phyloP scores from a whole-genome alignment of 2,888 invertebrate genomes.

The Sphaeridia pumilis region DNA sequence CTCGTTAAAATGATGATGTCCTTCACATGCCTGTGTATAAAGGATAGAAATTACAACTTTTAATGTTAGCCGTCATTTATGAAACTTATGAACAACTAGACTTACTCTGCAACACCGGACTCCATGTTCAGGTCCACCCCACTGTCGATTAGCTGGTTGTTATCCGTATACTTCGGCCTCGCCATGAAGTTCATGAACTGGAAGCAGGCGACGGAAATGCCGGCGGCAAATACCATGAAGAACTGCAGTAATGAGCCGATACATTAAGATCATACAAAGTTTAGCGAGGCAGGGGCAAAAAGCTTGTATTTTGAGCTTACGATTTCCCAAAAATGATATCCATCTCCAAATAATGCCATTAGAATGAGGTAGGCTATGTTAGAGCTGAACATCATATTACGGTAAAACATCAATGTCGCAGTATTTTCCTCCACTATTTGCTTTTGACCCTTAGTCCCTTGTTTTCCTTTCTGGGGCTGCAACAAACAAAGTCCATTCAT shows the following conservation, averaged over 20 bases:
- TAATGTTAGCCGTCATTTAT: too few relatives aligned
- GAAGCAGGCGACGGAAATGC: conserved; percentile 48
- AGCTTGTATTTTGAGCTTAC: conserved; percentile 46
- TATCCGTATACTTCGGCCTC: conserved; percentile 56
- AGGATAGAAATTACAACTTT: too few relatives aligned
- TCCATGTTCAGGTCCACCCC: conserved; percentile 95
- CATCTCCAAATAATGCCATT: conserved; percentile 52
- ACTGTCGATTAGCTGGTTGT: conserved; percentile 66
- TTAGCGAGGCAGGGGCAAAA: too few relatives aligned
- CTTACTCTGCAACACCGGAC: conserved; percentile 91
- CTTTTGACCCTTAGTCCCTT: conserved; percentile 88
- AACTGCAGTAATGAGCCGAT: conserved; percentile 42
- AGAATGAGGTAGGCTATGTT: conserved; percentile 51
- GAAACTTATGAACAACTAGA: too few relatives aligned
- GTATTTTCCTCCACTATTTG: conserved; percentile 89
- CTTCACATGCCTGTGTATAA: conserved; percentile 70
- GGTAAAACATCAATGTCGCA: conserved; percentile 73
- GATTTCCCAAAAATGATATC: conserved; percentile 50
- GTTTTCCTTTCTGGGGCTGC: conserved; percentile 57
- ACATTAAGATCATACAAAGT: too few relatives aligned
- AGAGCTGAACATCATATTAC: conserved; percentile 66
- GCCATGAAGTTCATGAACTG: conserved; percentile 73
- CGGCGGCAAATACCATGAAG: conserved; percentile 43
- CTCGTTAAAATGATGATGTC: conserved; percentile 82
- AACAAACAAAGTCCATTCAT: conserved; percentile 9